These are phyloP conservation scores for Drosophila ohnishii DNA, from an alignment of 1,140 invertebrate species.

Conservation along the genomic window DNA sequence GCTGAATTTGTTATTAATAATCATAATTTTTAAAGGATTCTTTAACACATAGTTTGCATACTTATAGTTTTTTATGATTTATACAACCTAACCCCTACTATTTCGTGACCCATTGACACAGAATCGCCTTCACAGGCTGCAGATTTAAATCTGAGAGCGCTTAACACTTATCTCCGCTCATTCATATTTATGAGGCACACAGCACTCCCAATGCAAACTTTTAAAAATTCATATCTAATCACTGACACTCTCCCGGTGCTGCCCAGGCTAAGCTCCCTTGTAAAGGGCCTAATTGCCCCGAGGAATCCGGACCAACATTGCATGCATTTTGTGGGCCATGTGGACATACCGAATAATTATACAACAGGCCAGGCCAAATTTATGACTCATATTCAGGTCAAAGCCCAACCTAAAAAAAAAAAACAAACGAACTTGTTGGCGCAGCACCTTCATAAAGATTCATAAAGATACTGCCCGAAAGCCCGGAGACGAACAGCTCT, in stretches of 20 bases:
- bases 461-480: slow-evolving; percentile 26
- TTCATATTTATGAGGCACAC: slow-evolving; percentile 28
- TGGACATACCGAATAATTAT: slow-evolving; percentile 34
- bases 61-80: no score
- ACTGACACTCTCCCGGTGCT: not conserved
- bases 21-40: not conserved
- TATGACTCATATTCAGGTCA: slow-evolving; percentile 43
- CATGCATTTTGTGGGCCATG: slow-evolving; percentile 41
- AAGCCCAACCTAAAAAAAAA: slow-evolving; percentile 29
- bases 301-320: slow-evolving; percentile 30
- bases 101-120: slow-evolving; percentile 41
- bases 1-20: not conserved
- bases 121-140: not conserved
- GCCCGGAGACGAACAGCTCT: slow-evolving; percentile 33
- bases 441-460: slow-evolving; percentile 31
- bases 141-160: slow-evolving; percentile 25
- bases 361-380: slow-evolving; percentile 29
- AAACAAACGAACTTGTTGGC: slow-evolving; percentile 32
- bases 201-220: slow-evolving; percentile 22
- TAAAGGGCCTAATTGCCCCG: slow-evolving; percentile 37
- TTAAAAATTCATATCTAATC: slow-evolving; percentile 48
- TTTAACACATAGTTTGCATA: not conserved
- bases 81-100: slow-evolving; percentile 8
- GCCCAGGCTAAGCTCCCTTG: slow-evolving; percentile 13
- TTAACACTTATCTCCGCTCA: slow-evolving; percentile 7